Evolutionary conservation across 2,888 invertebrate species (phyloP), one percentile per base, ranked within the genome.

Genomic region (Thymelicus lineola): DNA sequence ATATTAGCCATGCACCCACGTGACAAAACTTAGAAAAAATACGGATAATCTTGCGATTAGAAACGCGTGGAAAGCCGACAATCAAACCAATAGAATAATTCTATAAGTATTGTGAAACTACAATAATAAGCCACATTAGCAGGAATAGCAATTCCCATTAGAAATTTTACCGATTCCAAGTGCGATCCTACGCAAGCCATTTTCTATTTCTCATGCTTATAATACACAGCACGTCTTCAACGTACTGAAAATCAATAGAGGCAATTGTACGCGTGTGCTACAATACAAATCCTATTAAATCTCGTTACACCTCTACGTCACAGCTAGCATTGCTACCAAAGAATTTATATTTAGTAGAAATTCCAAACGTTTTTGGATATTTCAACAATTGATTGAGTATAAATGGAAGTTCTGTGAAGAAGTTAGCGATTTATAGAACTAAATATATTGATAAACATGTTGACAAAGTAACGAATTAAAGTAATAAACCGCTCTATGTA

Each of bases 261-360:
- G 15, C 50, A 36, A 50, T 36, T 46, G 62, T 63, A 70, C 60
- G 66, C 48, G 66, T 67, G 72, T 72, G 63, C 59, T 74, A 68
- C 72, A 68, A 63, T 75, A 77, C 73, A 79, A 84, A 85, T 84
- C 85, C 83, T 71, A 73, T 77, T 78, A 82, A 86, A 86, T 86
- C 82, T 81, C 83, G 83, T 86, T 86, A 86, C 75, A 74, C 71
- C 12, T 70, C 75, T 75, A 81, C 78, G 78, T 79, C 77, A 77
- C 72, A 58, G 62, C 71, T 73, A 74, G 75, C 75, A 79, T 78
- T 82, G 79, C 77, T 77, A 76, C 76, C 46, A 66, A n/a, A 66
- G 66, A 58, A 9, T 7, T n/a, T 4, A 28, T n/a, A 48, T 35
- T 7, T 7, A 17, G 17, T 66, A 66, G 66, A 66, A 46, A 58